Percentiles rank a stretch among this genome's conserved stretches.
Evolutionary conservation across 2,888 invertebrate genomes (phyloP).

Genomic region (Halictus ligatus): DNA sequence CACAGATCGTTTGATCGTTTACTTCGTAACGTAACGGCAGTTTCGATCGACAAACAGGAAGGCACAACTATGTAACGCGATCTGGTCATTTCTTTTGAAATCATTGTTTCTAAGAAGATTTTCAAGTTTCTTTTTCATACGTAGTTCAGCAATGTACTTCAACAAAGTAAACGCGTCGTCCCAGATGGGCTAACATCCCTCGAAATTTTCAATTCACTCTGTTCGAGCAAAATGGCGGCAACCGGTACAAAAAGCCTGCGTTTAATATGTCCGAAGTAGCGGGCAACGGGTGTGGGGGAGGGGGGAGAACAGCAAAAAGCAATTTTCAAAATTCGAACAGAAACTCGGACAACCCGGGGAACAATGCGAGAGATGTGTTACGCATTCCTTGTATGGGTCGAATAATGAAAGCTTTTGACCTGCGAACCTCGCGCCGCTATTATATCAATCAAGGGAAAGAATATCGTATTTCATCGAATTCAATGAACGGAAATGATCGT

Average conservation of each 20-base stretch:
- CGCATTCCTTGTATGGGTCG: constrained; percentile 50
- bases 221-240: not conserved
- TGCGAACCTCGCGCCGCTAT: not conserved
- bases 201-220: not conserved
- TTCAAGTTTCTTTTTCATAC: too few relatives aligned
- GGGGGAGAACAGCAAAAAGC: not conserved
- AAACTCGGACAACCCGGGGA: constrained; percentile 14
- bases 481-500: not conserved
- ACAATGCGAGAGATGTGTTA: constrained; percentile 54
- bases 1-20: too few relatives aligned
- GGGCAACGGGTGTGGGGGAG: not conserved
- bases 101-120: too few relatives aligned
- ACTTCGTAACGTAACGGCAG: too few relatives aligned
- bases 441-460: constrained; percentile 43
- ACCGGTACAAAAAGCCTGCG: not conserved
- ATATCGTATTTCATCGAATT: constrained; percentile 26
- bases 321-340: constrained; percentile 31
- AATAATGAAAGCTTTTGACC: constrained; percentile 52
- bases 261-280: not conserved
- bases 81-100: too few relatives aligned
- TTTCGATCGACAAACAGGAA: too few relatives aligned
- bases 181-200: not conserved
- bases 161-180: too few relatives aligned
- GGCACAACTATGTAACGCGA: too few relatives aligned
- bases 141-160: not conserved